These are phyloP conservation scores for Pristiophorus japonicus DNA, from an alignment of 2,113 vertebrate species.

Conservation along the genomic window DNA sequence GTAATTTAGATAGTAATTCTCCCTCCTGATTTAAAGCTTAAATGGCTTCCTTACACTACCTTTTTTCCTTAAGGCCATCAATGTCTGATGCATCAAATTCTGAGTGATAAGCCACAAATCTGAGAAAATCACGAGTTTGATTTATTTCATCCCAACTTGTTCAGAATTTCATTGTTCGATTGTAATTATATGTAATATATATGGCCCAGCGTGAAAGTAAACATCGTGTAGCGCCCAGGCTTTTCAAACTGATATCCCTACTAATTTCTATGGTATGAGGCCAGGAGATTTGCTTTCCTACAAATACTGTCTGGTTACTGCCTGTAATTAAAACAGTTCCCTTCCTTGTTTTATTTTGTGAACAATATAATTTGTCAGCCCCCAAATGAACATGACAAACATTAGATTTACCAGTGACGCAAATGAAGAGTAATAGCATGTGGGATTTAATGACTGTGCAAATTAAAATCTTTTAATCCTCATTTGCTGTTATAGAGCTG, in stretches of 20 bases:
- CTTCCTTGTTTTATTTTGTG: not conserved
- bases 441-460: slow-evolving; percentile 20
- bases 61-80: not conserved
- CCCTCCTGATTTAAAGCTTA: not conserved
- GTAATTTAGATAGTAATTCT: not conserved
- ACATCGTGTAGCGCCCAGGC: no score
- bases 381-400: not conserved
- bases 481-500: not conserved
- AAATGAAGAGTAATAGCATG: not conserved
- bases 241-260: not conserved
- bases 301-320: not conserved
- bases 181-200: not conserved
- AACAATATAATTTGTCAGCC: not conserved
- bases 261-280: not conserved
- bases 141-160: not conserved
- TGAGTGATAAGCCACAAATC: not conserved
- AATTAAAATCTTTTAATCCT: slow-evolving; percentile 20
- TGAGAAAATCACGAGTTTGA: not conserved
- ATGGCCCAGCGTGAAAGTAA: no score
- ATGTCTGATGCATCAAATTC: not conserved
- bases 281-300: not conserved
- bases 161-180: not conserved
- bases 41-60: not conserved
- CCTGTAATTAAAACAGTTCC: not conserved
- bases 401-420: not conserved